Percentiles rank a stretch among this genome's conserved stretches.
Conservation (phyloP, 2,888 invertebrate genomes). For the Orthonychiurus folsomi region DNA sequence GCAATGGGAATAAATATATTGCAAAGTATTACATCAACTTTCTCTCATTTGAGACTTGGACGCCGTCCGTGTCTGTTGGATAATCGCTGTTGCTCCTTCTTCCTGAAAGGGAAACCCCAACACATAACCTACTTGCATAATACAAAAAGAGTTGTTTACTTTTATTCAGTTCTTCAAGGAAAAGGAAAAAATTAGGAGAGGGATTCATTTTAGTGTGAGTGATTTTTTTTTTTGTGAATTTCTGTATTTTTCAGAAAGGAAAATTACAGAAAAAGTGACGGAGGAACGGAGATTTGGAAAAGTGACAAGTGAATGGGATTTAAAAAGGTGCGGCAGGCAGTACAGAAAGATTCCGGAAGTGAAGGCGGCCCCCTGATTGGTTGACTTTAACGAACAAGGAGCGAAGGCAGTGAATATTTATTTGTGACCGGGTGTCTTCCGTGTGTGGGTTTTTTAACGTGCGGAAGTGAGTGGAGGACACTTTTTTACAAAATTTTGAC, state of each 20-base stretch:
- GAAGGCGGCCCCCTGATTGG: neutral
- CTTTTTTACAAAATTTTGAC: neutral
- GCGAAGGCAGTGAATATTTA: too few species aligned
- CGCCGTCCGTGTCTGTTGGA: neutral
- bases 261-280: neutral
- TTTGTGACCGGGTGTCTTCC: neutral
- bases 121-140: neutral
- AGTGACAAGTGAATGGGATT: neutral
- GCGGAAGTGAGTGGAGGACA: neutral
- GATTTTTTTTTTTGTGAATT: neutral
- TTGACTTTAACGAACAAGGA: too few species aligned
- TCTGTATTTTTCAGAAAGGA: neutral
- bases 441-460: neutral
- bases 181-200: too few species aligned
- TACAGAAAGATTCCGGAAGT: neutral
- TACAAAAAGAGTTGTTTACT: too few species aligned
- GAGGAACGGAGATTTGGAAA: too few species aligned
- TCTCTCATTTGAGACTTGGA: neutral
- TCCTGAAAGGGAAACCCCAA: neutral
- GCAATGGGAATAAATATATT: slow-evolving; percentile 1
- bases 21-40: neutral
- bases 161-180: too few species aligned
- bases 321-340: neutral
- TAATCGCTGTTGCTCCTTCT: neutral
- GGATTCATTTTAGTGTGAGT: too few species aligned